A percentile compares a stretch with the other conserved stretches of the same genome.
Evolutionary conservation across 92 coral and sea anemone genomes (phyloP).

Genomic region (Palythoa heliodiscus): DNA sequence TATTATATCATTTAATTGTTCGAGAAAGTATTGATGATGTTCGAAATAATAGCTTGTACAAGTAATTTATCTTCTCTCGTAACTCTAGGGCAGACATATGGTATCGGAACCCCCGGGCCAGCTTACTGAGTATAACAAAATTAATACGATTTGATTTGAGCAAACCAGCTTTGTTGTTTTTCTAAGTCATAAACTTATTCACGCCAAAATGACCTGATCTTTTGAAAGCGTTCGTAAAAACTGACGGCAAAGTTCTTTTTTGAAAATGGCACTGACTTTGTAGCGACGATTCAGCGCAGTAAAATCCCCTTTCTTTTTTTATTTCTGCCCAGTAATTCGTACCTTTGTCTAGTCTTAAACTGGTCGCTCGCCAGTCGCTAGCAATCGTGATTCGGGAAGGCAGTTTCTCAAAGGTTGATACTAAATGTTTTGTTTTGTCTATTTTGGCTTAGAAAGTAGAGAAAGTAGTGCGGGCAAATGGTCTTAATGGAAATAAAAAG

Average conservation of each 20-base stretch:
- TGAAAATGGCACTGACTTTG: too few relatives aligned
- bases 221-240: too few relatives aligned
- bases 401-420: too few relatives aligned
- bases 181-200: not conserved
- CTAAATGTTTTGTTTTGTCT: not conserved
- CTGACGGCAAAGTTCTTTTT: too few relatives aligned
- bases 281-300: too few relatives aligned
- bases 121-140: not conserved
- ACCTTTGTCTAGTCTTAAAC: too few relatives aligned
- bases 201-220: too few relatives aligned
- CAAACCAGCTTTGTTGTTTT: not conserved
- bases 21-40: not conserved
- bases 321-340: too few relatives aligned
- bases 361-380: too few relatives aligned
- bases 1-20: not conserved
- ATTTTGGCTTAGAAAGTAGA: not conserved
- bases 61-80: not conserved
- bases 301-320: too few relatives aligned
- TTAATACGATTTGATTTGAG: not conserved
- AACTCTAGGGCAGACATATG: not conserved
- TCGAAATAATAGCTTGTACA: too few relatives aligned
- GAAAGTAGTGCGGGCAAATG: conserved; percentile 7
- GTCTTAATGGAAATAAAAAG: not conserved
- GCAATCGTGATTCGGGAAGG: too few relatives aligned
- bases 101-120: not conserved